These are phyloP conservation scores for Cinclus mexicanus DNA, from an alignment of 2,113 vertebrate genomes.

Conservation along the genomic window DNA sequence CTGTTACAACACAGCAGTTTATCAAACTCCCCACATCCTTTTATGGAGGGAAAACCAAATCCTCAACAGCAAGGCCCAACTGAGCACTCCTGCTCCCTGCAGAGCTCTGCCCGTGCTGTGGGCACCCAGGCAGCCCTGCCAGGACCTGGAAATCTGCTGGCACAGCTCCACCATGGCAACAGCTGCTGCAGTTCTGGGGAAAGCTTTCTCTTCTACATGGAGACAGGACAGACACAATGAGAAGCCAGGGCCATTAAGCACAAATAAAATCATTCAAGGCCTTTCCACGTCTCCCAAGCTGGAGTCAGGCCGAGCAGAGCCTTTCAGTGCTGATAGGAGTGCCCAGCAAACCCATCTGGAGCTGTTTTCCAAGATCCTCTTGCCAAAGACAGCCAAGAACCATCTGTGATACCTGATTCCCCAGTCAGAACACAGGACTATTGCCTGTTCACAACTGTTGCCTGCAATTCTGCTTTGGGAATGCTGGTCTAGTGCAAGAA, in stretches of 20 bases:
- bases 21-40: not conserved
- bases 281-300: not conserved
- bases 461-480: not conserved
- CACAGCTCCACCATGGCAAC: not conserved
- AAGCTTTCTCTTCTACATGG: not conserved
- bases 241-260: not conserved
- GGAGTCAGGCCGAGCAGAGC: not conserved
- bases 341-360: not conserved
- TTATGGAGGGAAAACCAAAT: not conserved
- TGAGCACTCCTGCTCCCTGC: not conserved
- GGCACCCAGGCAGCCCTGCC: not conserved
- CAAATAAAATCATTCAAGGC: not conserved
- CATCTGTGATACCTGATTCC: not conserved
- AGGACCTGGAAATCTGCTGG: not conserved
- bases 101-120: not conserved
- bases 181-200: not conserved
- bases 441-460: not conserved
- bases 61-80: not conserved
- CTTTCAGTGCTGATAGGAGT: fast-evolving
- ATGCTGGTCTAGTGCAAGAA: not conserved
- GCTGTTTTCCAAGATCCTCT: not conserved
- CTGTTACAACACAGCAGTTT: not conserved
- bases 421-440: not conserved
- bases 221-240: not conserved
- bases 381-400: not conserved